Evolutionary conservation across 2,113 vertebrate species (phyloP).

Genomic region (Toxotes chatareus): DNA sequence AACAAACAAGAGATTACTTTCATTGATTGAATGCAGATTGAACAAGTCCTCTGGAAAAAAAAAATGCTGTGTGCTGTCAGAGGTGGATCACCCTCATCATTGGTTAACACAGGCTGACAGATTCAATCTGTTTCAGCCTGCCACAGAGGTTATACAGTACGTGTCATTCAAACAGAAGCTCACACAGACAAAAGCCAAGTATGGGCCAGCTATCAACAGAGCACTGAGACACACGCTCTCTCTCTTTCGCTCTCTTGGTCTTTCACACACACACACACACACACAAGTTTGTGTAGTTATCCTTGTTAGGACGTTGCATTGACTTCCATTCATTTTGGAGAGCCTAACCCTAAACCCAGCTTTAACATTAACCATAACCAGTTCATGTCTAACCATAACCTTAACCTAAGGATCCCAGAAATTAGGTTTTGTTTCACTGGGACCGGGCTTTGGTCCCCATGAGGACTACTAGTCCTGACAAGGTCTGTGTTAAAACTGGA

Average conservation of each 20-base stretch:
- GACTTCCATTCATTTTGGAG: too few species aligned
- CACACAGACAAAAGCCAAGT: neutral
- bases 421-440: too few species aligned
- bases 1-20: conserved; percentile 92
- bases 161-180: conserved; percentile 82
- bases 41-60: conserved; percentile 82
- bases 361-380: too few species aligned
- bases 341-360: too few species aligned
- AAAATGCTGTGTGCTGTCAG: conserved; percentile 79
- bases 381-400: too few species aligned
- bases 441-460: too few species aligned
- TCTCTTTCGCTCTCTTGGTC: neutral
- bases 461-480: too few species aligned
- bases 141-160: conserved; percentile 80
- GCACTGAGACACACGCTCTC: conserved; percentile 57
- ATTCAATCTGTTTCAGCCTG: conserved; percentile 90
- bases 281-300: neutral
- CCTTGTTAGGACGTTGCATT: too few species aligned
- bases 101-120: conserved; percentile 90
- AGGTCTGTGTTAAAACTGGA: too few species aligned
- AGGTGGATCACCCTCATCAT: conserved; percentile 87
- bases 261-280: neutral
- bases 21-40: conserved; percentile 93
- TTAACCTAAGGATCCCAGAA: too few species aligned
- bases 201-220: neutral